A percentile compares a stretch with the other conserved stretches of the same genome.
Conservation (phyloP, 2,797 vertebrate genomes). For the Artibeus lituratus region DNA sequence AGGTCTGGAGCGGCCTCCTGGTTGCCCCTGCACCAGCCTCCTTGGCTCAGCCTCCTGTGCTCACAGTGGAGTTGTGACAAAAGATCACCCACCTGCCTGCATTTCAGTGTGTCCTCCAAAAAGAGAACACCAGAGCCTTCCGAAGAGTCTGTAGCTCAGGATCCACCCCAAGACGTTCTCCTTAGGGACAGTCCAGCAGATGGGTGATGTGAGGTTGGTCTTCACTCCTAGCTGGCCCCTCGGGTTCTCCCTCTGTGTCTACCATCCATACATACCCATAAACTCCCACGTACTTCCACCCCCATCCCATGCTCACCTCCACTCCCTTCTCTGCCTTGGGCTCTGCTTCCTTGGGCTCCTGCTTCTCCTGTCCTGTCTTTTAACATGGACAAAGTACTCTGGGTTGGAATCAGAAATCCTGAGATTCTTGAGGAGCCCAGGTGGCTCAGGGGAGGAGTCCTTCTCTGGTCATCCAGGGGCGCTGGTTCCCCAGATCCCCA, state of each 20-base stretch:
- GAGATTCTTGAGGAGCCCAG: not conserved
- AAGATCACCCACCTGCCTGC: not conserved
- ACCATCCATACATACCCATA: not conserved
- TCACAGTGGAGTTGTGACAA: not conserved
- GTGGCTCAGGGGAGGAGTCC: not conserved
- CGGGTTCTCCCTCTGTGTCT: not conserved
- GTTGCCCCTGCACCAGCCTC: not conserved
- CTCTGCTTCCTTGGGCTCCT: not conserved
- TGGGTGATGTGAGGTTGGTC: not conserved
- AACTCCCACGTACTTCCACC: not conserved
- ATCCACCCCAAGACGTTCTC: not conserved
- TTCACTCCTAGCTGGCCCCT: not conserved
- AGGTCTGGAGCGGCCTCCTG: not conserved
- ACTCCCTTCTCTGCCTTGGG: not conserved
- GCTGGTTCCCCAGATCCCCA: not conserved
- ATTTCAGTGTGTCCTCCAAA: not conserved
- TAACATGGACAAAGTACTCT: not conserved
- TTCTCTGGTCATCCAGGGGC: not conserved
- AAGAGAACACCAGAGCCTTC: not conserved
- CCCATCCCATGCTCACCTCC: not conserved
- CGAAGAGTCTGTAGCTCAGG: not conserved
- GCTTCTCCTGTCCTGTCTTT: not conserved
- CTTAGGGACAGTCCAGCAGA: not conserved
- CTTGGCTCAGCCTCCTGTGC: not conserved
- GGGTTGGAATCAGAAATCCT: not conserved